Conservation (phyloP, 2,888 invertebrate genomes). For the Dilophus febrilis region DNA sequence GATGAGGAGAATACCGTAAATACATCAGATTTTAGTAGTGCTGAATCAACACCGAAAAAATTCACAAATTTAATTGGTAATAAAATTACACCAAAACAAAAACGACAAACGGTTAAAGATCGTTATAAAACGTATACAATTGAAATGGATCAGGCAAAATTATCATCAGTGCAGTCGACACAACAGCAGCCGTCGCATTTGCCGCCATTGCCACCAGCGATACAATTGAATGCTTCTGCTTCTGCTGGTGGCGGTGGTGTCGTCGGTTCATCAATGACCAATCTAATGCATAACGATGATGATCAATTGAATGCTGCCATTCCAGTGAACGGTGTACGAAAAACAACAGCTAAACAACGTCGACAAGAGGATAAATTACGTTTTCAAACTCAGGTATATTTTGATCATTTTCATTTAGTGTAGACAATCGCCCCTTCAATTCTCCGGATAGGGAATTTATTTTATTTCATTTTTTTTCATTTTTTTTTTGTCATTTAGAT, state of each 20-base stretch:
- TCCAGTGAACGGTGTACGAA: constrained; percentile 16
- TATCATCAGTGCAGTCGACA: too few relatives aligned
- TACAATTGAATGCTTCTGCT: background rate
- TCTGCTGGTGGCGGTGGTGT: constrained; percentile 10
- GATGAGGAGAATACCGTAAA: constrained; percentile 47
- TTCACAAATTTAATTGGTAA: constrained; percentile 27
- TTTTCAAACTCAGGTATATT: constrained; percentile 45
- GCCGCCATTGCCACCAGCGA: too few relatives aligned
- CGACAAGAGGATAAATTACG: constrained; percentile 47
- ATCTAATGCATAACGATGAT: too few relatives aligned
- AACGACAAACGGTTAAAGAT: constrained; percentile 55
- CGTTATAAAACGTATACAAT: constrained; percentile 73
- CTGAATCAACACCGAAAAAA: constrained; percentile 55
- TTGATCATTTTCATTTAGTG: too few relatives aligned
- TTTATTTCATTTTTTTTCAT: too few relatives aligned
- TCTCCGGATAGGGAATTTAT: too few relatives aligned
- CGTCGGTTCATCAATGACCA: too few relatives aligned
- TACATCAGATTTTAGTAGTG: constrained; percentile 54
- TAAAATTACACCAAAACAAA: constrained; percentile 56
- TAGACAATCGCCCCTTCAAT: too few relatives aligned
- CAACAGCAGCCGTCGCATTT: too few relatives aligned
- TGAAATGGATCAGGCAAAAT: constrained; percentile 15
- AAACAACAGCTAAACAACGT: constrained; percentile 38
- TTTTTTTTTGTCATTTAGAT: too few relatives aligned
- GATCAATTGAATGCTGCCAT: constrained; percentile 26